Conservation (phyloP, 2,113 vertebrate species). For the Pterocles burchelli region DNA sequence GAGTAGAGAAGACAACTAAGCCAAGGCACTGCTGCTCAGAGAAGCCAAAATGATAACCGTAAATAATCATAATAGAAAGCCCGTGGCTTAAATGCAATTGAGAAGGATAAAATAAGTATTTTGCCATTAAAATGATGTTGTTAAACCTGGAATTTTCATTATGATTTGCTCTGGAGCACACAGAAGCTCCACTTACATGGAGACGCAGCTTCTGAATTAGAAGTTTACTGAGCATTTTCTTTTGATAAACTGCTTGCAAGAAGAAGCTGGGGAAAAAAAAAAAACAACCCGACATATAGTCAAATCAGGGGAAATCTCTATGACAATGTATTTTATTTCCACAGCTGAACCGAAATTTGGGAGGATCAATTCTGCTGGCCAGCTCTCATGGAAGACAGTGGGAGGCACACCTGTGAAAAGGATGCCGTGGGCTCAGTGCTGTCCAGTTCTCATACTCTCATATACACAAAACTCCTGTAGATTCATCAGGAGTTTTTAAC, state of each 20-base stretch:
- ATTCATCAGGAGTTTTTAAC: background rate
- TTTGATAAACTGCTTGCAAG: slow-evolving; percentile 12
- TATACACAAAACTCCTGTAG: background rate
- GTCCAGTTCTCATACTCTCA: fast-evolving
- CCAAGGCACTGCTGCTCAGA: slow-evolving; percentile 66
- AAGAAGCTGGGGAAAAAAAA: background rate
- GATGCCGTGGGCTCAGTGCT: background rate
- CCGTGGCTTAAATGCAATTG: slow-evolving; percentile 25
- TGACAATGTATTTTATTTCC: background rate
- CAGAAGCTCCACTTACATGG: background rate
- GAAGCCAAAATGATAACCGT: slow-evolving; percentile 72
- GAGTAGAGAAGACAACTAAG: slow-evolving; percentile 68
- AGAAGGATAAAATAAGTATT: slow-evolving; percentile 6
- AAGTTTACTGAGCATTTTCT: background rate
- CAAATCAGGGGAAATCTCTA: background rate
- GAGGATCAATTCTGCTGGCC: background rate
- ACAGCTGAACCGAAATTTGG: background rate
- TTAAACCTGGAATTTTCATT: slow-evolving; percentile 26
- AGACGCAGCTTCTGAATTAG: slow-evolving; percentile 12
- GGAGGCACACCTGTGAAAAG: background rate
- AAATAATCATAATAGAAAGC: slow-evolving; percentile 63
- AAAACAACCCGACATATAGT: background rate
- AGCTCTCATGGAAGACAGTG: background rate
- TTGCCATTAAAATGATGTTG: background rate
- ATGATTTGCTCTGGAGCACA: background rate